Evolutionary conservation across 2,797 vertebrate genomes (phyloP), one percentile per base, ranked within the genome.

Genomic region (Catharus ustulatus): DNA sequence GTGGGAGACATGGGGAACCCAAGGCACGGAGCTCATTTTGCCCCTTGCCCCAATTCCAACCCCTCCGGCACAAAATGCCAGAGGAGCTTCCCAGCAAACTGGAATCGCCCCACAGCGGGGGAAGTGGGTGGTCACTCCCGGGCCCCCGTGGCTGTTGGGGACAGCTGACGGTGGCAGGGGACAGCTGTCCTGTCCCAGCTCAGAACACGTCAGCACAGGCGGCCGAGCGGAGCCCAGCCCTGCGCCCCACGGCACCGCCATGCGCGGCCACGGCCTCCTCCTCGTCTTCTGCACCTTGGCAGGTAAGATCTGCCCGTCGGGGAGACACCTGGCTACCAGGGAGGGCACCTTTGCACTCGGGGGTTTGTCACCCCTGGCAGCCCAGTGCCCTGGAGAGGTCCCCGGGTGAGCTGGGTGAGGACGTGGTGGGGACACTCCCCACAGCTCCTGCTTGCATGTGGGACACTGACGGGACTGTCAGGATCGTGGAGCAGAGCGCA

Each of bases 141-240:
- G 5, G 32, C 54, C 57, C 43, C 38, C 2, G 3, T 17, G 88
- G 78, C 87, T 94, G 45, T 13, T 23, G 63, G 84, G 95, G 96
- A 95, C 98, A 98, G 85, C 94, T 93, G 90, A 98, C 95, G 19
- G 94, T 55, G 89, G 15, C 21, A 20, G 69, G 66, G 89, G 95
- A 97, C 98, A 98, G 82, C 94, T 91, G 89, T 93, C 87, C 66
- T 11, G 18, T 85, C 81, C 72, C 61, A 21, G 27, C 34, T 55
- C 92, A 84, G 75, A 87, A 10, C 6, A 19, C 18, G 2, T 3
- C 22, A 0, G 15, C 1, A 6, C 43, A 0, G 61, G 86, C 21
- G 1, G 71, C 51, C 0, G 40, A 92, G 78, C 1, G 5, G 72
- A 95, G 85, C 61, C 7, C 67, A 48, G 61, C 68, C 71, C 51